Conservation (phyloP, 2,888 invertebrate genomes). For the Aspidapion aeneum region DNA sequence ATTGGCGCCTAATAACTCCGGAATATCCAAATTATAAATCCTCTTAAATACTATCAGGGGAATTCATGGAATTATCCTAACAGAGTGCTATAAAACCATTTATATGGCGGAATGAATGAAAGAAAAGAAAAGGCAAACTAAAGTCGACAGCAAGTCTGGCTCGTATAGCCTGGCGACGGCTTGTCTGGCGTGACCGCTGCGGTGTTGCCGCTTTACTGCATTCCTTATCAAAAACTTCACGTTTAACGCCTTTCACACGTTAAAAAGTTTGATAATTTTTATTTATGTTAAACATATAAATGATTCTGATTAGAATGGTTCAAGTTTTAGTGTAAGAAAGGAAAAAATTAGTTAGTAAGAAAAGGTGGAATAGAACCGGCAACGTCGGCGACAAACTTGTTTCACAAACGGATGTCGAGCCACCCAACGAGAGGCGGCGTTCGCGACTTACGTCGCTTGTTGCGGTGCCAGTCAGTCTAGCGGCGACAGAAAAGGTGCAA, state of each 20-base stretch:
- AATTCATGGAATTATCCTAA: conserved; percentile 2
- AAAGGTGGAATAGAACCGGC: conserved; percentile 26
- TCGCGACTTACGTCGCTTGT: conserved; percentile 16
- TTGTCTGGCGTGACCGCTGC: conserved; percentile 83
- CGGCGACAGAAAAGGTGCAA: conserved; percentile 14
- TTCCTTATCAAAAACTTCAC: conserved; percentile 33
- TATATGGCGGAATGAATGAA: conserved; percentile 33
- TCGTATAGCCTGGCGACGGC: conserved; percentile 86
- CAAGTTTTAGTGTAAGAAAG: not conserved
- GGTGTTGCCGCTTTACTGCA: conserved; percentile 61
- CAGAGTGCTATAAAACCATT: conserved; percentile 6
- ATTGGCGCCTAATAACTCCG: no score
- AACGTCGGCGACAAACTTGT: conserved; percentile 61
- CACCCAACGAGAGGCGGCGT: conserved; percentile 21
- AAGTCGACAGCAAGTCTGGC: conserved; percentile 74
- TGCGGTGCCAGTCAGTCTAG: conserved; percentile 21
- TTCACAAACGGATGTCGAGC: conserved; percentile 66
- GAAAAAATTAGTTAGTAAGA: conserved; percentile 29
- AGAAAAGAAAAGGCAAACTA: conserved; percentile 40
- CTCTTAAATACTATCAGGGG: not conserved
- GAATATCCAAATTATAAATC: no score
- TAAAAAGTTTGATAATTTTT: not conserved
- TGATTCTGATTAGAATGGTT: conserved; percentile 5
- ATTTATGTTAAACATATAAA: not conserved
- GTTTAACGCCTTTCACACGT: not conserved